Evolutionary conservation across 2,113 vertebrate species (phyloP).

Genomic region (Myxocyprinus asiaticus): DNA sequence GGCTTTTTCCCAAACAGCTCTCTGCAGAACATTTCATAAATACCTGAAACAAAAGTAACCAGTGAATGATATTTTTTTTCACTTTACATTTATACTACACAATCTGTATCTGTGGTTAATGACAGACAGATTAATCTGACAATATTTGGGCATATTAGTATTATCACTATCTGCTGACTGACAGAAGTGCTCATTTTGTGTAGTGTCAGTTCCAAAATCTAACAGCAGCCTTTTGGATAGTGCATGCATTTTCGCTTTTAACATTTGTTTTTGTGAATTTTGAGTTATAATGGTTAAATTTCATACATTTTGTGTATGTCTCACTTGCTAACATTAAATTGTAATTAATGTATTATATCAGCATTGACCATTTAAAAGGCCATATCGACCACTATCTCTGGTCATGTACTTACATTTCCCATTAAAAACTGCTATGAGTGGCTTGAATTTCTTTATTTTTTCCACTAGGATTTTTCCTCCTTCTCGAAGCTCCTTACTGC

Average conservation of each 20-base stretch:
- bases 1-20: slow-evolving; percentile 96
- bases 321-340: too few species aligned
- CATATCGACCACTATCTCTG: background rate
- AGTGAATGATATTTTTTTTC: background rate
- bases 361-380: too few species aligned
- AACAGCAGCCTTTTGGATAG: too few species aligned
- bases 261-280: too few species aligned
- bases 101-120: background rate
- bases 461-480: slow-evolving; percentile 94
- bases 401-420: slow-evolving; percentile 90
- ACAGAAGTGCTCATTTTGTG: too few species aligned
- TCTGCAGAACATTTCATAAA: slow-evolving; percentile 99
- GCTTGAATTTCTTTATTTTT: slow-evolving; percentile 93
- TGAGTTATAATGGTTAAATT: too few species aligned
- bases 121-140: background rate
- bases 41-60: slow-evolving; percentile 75
- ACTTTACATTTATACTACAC: background rate
- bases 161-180: too few species aligned
- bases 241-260: too few species aligned
- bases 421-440: slow-evolving; percentile 96
- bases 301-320: too few species aligned
- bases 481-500: slow-evolving; percentile 96
- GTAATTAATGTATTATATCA: too few species aligned
- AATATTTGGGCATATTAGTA: too few species aligned
- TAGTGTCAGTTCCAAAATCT: too few species aligned